Percentiles rank a stretch among this genome's conserved stretches.
These are phyloP conservation scores for Cartodere bifasciata DNA, from an alignment of 2,888 invertebrate genomes.

Conservation along the genomic window DNA sequence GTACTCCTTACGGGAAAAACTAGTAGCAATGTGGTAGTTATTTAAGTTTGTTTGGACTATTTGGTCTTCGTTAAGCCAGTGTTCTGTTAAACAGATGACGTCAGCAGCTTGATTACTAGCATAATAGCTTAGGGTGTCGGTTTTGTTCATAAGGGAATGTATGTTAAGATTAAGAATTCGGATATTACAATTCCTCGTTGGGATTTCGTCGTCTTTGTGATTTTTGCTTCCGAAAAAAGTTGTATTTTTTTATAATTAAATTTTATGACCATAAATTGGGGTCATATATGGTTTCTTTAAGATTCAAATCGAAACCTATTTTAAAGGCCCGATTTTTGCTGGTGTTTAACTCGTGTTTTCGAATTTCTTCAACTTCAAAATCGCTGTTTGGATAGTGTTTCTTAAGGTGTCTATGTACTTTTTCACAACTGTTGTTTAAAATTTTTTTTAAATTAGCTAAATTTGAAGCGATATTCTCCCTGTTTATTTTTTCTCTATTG, in stretches of 20 bases:
- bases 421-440: too few relatives aligned
- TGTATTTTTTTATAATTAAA: background rate
- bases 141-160: constrained; percentile 1
- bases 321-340: constrained; percentile 3
- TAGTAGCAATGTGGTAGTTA: constrained; percentile 1
- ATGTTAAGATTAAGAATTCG: constrained; percentile 1
- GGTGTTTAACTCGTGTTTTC: constrained; percentile 1
- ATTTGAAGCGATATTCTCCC: too few relatives aligned
- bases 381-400: background rate
- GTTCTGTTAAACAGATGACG: constrained; percentile 4
- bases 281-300: background rate
- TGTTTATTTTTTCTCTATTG: too few relatives aligned
- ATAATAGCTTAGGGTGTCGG: background rate
- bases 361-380: constrained; percentile 1
- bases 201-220: background rate
- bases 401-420: too few relatives aligned
- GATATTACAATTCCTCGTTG: background rate
- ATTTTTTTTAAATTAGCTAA: too few relatives aligned
- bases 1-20: background rate
- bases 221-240: constrained; percentile 1
- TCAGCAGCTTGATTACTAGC: background rate
- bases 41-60: background rate
- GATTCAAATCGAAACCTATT: background rate
- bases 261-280: constrained; percentile 3
- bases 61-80: background rate